Evolutionary conservation across 2,888 invertebrate species (phyloP).

Genomic region (Epistrophe eligans): DNA sequence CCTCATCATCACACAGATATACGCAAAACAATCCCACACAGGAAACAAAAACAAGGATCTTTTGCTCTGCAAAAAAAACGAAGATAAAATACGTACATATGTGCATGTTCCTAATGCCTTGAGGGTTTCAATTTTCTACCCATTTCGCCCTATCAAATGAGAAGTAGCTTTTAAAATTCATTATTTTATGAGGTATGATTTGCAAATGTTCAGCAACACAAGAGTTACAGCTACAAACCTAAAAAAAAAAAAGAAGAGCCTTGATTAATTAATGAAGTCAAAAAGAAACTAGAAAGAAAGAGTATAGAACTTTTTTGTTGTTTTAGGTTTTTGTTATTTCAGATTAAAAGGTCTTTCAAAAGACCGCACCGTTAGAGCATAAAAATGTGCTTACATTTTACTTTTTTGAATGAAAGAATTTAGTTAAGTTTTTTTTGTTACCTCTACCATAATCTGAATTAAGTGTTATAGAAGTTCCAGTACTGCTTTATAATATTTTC

Average conservation of each 20-base stretch:
- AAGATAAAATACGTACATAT: constrained; percentile 7
- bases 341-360: constrained; percentile 15
- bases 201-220: constrained; percentile 25
- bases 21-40: neutral
- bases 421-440: constrained; percentile 31
- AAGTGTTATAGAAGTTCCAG: constrained; percentile 40
- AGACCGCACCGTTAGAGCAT: neutral
- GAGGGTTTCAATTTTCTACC: neutral
- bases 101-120: constrained; percentile 20
- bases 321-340: neutral
- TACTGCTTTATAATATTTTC: neutral
- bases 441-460: constrained; percentile 26
- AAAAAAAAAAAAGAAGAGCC: neutral
- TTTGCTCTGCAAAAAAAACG: constrained; percentile 29
- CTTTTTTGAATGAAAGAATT: constrained; percentile 19
- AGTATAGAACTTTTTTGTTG: neutral
- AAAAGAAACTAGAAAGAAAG: constrained; percentile 1
- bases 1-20: constrained; percentile 12
- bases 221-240: neutral
- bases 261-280: constrained; percentile 39
- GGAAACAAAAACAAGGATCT: neutral
- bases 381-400: constrained; percentile 14
- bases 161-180: constrained; percentile 41
- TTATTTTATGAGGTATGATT: constrained; percentile 30
- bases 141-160: neutral